Evolutionary conservation across 2,797 vertebrate species (phyloP), one percentile per base, ranked within the genome.

Genomic region (Rhinophrynus dorsalis): DNA sequence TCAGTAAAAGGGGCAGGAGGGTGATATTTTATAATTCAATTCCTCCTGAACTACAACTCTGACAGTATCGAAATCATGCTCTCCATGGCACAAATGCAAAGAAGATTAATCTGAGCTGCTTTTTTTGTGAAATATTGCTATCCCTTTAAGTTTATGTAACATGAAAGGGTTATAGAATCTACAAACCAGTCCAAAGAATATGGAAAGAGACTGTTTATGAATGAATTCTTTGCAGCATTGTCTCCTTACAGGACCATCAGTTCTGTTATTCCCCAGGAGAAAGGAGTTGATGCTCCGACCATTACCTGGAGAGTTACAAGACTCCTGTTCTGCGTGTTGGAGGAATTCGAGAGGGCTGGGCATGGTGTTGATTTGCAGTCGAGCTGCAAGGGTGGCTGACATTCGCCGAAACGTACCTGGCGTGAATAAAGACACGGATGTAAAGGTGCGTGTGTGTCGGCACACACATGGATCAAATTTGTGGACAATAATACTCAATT

Each of bases 321-420:
- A 51, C 29, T 51, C 47, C 47, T 27, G 47, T 29, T 26, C 47
- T 27, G 47, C 13, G n/a, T 51, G 23, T 18, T 51, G 47, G 24
- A 51, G 24, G 13, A 51, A 51, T 29, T 51, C 47, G 29, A 27
- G 47, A 27, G 47, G 47, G 15, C 20, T 27, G 24, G 47, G 47
- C 8, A 51, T n/a, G 47, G 47, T 26, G 47, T 29, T 51, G 47
- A 29, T 23, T 51, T 51, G 47, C 47, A 51, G 47, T 11, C 24
- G 47, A 51, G 47, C 47, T 51, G 47, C 47, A 51, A 51, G 23
- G 7, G 47, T n/a, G 15, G 47, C 47, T 27, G 47, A 51, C 47
- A 51, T 51, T 51, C 47, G 18, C 12, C 20, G 47, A 51, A 12
- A 51, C 27, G 24, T 12, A 51, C 47, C 47, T 51, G 24, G 47